These are phyloP conservation scores for Orthosia gothica DNA, from an alignment of 2,888 invertebrate genomes.

Conservation along the genomic window DNA sequence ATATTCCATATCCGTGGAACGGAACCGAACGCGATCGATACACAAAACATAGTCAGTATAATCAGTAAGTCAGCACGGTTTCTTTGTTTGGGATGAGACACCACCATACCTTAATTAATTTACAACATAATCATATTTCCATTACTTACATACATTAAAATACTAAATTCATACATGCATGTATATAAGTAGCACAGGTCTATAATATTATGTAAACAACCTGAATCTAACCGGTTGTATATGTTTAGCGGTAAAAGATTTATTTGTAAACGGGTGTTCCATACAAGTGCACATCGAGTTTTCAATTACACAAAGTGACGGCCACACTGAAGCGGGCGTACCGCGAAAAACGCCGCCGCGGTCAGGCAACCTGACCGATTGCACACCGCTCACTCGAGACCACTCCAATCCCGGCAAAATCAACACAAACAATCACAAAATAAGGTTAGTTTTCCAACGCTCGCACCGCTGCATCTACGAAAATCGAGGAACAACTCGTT, in stretches of 20 bases:
- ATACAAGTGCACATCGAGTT: constrained; percentile 90
- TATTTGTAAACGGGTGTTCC: constrained; percentile 86
- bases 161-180: background rate
- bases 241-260: constrained; percentile 80
- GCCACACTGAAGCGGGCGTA: constrained; percentile 83
- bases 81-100: too few relatives aligned
- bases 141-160: too few relatives aligned
- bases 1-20: too few relatives aligned
- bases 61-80: too few relatives aligned
- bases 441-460: constrained; percentile 82
- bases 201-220: constrained; percentile 44
- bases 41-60: too few relatives aligned
- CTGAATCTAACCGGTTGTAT: constrained; percentile 57
- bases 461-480: constrained; percentile 71
- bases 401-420: constrained; percentile 73
- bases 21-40: too few relatives aligned
- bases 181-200: background rate
- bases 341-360: constrained; percentile 87
- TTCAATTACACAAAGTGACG: constrained; percentile 91
- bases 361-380: constrained; percentile 86
- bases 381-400: constrained; percentile 80
- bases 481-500: constrained; percentile 88
- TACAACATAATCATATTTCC: background rate
- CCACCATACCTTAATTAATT: too few relatives aligned
- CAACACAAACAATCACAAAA: constrained; percentile 78